phyloP scores from a whole-genome alignment of 1,140 invertebrate genomes.

The Euglossa dilemma region DNA sequence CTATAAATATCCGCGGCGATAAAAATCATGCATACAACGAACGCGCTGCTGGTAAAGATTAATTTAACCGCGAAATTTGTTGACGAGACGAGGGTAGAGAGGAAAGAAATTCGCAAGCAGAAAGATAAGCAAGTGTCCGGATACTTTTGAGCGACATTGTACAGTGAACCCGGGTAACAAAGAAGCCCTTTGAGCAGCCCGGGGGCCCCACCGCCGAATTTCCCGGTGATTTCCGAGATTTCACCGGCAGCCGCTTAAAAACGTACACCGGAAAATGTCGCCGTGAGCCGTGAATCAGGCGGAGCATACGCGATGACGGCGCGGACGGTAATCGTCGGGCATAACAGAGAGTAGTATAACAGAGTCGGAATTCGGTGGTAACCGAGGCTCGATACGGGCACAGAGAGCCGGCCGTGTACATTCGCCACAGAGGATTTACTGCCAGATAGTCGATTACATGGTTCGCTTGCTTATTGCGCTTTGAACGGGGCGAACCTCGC shows the following conservation, averaged over 20 bases:
- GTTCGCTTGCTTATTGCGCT: slow-evolving; percentile 66
- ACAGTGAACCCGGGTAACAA: background rate
- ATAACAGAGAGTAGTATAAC: slow-evolving; percentile 58
- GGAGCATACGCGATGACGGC: slow-evolving; percentile 5
- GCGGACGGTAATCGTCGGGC: slow-evolving; percentile 38
- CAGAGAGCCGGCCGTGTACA: slow-evolving; percentile 24
- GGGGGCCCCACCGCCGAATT: background rate
- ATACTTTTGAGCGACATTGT: no score
- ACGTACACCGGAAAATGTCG: background rate
- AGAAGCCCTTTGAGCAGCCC: background rate
- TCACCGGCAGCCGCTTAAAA: background rate
- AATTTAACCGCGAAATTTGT: no score
- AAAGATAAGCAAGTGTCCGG: no score
- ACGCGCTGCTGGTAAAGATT: no score
- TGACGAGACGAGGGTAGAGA: no score
- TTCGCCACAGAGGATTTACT: slow-evolving; percentile 63
- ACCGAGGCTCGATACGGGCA: slow-evolving; percentile 34
- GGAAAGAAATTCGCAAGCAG: no score
- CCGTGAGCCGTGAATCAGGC: background rate
- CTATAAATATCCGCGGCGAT: no score
- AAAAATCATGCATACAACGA: no score
- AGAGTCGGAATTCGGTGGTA: slow-evolving; percentile 54
- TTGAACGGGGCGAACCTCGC: slow-evolving; percentile 47
- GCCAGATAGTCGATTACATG: slow-evolving; percentile 71
- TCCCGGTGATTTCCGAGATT: background rate